A percentile compares a stretch with the other conserved stretches of the same genome.
These are phyloP conservation scores for Malurus melanocephalus DNA, from an alignment of 2,113 vertebrate genomes.

Conservation along the genomic window DNA sequence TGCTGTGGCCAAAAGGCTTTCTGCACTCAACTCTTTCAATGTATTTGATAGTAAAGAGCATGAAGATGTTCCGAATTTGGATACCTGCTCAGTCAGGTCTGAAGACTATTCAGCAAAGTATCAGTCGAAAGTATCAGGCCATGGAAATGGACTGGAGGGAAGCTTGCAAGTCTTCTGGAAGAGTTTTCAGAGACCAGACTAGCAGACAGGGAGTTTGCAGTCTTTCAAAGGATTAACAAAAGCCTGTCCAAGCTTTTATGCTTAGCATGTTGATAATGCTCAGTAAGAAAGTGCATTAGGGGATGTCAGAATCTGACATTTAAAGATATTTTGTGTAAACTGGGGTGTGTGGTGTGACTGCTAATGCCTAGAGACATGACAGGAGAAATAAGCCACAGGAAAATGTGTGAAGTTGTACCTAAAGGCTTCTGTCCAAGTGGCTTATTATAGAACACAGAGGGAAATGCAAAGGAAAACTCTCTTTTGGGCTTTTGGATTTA, in stretches of 20 bases:
- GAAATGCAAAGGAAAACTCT: neutral
- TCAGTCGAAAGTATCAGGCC: neutral
- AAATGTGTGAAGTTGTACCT: neutral
- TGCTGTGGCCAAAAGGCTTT: neutral
- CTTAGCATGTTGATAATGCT: neutral
- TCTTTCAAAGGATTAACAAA: neutral
- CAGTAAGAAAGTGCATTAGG: neutral
- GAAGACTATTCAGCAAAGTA: neutral
- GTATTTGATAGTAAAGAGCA: neutral
- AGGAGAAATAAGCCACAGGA: neutral
- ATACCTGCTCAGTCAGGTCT: neutral
- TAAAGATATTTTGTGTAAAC: neutral
- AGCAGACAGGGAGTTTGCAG: neutral
- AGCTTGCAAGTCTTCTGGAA: neutral
- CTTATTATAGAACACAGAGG: neutral
- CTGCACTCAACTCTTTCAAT: rapidly evolving
- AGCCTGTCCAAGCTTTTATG: neutral
- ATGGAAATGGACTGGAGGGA: neutral
- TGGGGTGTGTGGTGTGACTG: neutral
- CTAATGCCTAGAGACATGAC: neutral
- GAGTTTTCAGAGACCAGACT: neutral
- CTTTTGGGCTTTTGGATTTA: neutral
- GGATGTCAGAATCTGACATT: neutral
- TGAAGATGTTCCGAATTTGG: neutral
- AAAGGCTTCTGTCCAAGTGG: neutral